Conservation (phyloP, 1,140 invertebrate species). For the Philopotamus ludificatus region DNA sequence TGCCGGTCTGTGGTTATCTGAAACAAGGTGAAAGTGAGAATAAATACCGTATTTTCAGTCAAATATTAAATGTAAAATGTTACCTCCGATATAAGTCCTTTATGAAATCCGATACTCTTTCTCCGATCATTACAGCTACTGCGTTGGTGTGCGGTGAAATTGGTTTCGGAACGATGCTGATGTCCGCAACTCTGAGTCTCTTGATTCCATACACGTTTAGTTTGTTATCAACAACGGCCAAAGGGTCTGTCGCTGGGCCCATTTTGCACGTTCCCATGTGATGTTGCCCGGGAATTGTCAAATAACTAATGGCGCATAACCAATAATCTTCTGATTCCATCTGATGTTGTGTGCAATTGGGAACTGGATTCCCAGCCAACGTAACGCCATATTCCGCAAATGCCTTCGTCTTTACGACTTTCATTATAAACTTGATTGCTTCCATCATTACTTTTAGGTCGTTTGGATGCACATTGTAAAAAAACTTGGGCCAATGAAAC, state of each 20-base stretch:
- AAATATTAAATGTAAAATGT: not conserved
- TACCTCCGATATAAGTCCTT: constrained; percentile 62
- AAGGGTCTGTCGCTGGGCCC: constrained; percentile 64
- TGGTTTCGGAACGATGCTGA: constrained; percentile 71
- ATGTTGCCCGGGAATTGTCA: constrained; percentile 67
- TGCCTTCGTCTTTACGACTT: constrained; percentile 59
- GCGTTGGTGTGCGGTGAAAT: constrained; percentile 72
- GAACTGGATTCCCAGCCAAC: constrained; percentile 59
- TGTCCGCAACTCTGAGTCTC: constrained; percentile 71
- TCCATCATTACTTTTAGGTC: constrained; percentile 68
- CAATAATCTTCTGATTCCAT: constrained; percentile 69
- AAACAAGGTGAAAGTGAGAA: no score
- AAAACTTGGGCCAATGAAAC: constrained; percentile 67
- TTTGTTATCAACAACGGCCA: constrained; percentile 71
- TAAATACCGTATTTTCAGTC: not conserved
- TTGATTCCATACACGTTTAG: constrained; percentile 68
- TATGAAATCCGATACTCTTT: constrained; percentile 81
- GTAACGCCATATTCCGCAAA: constrained; percentile 61
- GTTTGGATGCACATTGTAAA: constrained; percentile 64
- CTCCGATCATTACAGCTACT: constrained; percentile 79
- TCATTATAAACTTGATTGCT: constrained; percentile 64
- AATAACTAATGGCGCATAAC: constrained; percentile 65
- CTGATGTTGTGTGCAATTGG: constrained; percentile 56
- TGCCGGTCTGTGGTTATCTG: no score
- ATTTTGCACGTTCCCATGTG: constrained; percentile 72